phyloP scores from a whole-genome alignment of 2,113 vertebrate species.

The Romanogobio albipinnatus region DNA sequence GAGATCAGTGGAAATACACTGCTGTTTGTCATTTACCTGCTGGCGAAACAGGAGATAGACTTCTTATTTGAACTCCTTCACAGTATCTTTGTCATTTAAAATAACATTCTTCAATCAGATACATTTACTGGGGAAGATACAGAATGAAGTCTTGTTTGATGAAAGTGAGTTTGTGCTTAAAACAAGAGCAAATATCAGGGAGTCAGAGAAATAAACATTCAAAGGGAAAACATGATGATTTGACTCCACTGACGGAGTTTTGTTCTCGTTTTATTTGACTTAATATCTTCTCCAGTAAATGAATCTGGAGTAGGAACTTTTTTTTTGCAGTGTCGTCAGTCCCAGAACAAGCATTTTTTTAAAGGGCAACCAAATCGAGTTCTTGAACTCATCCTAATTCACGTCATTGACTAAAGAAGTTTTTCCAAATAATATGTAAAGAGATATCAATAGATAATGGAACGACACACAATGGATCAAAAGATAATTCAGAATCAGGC shows the following conservation, averaged over 20 bases:
- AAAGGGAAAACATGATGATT: too few species aligned
- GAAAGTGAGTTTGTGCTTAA: too few species aligned
- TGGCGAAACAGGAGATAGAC: slow-evolving; percentile 60
- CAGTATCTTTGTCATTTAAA: too few species aligned
- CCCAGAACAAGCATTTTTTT: neutral
- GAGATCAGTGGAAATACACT: slow-evolving; percentile 66
- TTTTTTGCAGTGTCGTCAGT: neutral
- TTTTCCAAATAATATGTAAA: neutral
- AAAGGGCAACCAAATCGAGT: neutral
- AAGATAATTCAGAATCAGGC: neutral
- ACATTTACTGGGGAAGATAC: too few species aligned
- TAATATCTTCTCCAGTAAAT: too few species aligned
- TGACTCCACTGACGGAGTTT: too few species aligned
- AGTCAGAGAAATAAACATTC: too few species aligned
- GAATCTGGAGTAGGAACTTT: too few species aligned
- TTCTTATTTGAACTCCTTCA: neutral
- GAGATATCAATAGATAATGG: neutral
- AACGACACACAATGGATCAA: neutral
- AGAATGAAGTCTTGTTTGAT: too few species aligned
- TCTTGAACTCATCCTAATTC: neutral
- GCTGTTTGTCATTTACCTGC: slow-evolving; percentile 72
- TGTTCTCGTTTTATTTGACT: too few species aligned
- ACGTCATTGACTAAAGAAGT: neutral
- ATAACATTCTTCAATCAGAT: too few species aligned
- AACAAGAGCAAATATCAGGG: too few species aligned